A percentile compares a stretch with the other conserved stretches of the same genome.
Conservation (phyloP, 2,113 vertebrate species). For the Egretta garzetta region DNA sequence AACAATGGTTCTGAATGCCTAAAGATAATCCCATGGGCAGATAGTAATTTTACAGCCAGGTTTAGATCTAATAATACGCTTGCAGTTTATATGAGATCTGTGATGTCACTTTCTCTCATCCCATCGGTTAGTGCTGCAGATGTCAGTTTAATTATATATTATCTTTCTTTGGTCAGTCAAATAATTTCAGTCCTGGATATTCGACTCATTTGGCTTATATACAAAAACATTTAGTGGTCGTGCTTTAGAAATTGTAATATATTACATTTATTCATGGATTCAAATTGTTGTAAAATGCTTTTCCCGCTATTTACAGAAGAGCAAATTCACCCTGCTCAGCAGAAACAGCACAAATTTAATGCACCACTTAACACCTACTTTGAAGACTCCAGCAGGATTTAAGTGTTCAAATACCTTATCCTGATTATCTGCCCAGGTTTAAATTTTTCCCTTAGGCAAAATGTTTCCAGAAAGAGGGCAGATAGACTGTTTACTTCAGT, state of each 20-base stretch:
- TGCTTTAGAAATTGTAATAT: conserved; percentile 29
- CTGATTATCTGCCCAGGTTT: conserved; percentile 24
- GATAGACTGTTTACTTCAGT: neutral
- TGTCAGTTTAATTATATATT: conserved; percentile 57
- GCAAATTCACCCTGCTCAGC: conserved; percentile 16
- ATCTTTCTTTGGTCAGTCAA: conserved; percentile 39
- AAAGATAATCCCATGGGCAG: conserved; percentile 53
- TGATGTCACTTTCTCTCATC: conserved; percentile 49
- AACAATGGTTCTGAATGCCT: conserved; percentile 50
- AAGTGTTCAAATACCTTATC: conserved; percentile 44
- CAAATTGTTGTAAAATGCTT: conserved; percentile 28
- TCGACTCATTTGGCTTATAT: conserved; percentile 21
- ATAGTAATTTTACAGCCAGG: conserved; percentile 61
- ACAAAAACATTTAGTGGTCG: neutral
- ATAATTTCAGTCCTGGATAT: conserved; percentile 36
- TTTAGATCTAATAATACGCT: conserved; percentile 63
- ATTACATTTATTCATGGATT: conserved; percentile 39
- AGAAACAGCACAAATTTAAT: conserved; percentile 53
- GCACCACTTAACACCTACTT: conserved; percentile 48
- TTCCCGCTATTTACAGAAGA: conserved; percentile 28
- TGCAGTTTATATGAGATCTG: conserved; percentile 33
- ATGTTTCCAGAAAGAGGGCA: neutral
- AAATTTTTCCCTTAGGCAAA: conserved; percentile 44
- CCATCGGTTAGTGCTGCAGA: neutral
- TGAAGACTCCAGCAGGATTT: conserved; percentile 46